Evolutionary conservation across 1,140 invertebrate genomes (phyloP).

Genomic region (Bombus breviceps): DNA sequence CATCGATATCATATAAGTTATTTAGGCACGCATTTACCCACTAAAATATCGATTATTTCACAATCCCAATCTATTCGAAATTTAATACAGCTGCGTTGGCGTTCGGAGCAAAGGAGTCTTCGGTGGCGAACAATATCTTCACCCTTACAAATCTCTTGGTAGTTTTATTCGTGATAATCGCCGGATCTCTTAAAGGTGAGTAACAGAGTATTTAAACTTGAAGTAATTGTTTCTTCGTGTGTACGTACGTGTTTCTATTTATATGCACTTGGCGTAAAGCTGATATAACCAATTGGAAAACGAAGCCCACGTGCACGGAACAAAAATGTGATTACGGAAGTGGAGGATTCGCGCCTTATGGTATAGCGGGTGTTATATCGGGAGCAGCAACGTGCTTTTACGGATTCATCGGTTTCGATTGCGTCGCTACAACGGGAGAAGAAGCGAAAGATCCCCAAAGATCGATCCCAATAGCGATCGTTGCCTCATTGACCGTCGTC

Average conservation of each 20-base stretch:
- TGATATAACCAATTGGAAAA: slow-evolving; percentile 87
- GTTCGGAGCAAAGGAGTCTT: slow-evolving; percentile 90
- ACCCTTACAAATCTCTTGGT: slow-evolving; percentile 88
- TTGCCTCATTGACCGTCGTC: slow-evolving; percentile 90
- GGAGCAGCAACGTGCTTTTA: slow-evolving; percentile 96
- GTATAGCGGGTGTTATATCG: slow-evolving; percentile 89
- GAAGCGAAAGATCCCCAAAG: slow-evolving; percentile 95
- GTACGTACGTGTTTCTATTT: background rate
- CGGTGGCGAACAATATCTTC: slow-evolving; percentile 89
- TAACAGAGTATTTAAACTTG: background rate
- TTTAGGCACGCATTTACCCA: background rate
- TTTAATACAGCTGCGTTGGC: slow-evolving; percentile 81
- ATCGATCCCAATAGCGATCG: slow-evolving; percentile 94
- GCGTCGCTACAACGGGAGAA: slow-evolving; percentile 92
- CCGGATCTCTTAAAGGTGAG: slow-evolving; percentile 87
- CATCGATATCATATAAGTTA: background rate
- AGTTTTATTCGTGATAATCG: slow-evolving; percentile 88
- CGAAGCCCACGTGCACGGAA: slow-evolving; percentile 82
- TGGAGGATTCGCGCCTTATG: slow-evolving; percentile 93
- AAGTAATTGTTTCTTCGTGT: background rate
- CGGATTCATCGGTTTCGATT: slow-evolving; percentile 95
- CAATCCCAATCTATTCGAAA: background rate
- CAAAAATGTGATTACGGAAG: slow-evolving; percentile 82
- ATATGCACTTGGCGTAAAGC: slow-evolving; percentile 70
- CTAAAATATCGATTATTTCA: background rate